Evolutionary conservation across 2,888 invertebrate species (phyloP).

Genomic region (Ophraella communa): DNA sequence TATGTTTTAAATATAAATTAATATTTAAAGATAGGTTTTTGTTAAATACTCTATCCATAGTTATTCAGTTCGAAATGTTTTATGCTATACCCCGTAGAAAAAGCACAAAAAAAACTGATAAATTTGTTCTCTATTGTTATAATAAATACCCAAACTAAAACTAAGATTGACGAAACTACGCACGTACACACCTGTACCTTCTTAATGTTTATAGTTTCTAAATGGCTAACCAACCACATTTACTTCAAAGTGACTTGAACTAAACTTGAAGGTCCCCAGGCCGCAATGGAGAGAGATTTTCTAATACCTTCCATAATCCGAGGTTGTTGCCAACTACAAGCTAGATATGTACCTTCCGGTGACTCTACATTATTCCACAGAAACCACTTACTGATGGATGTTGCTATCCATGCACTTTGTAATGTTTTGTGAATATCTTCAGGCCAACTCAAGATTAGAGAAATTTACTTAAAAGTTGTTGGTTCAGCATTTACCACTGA

Average conservation of each 20-base stretch:
- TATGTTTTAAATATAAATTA: background rate
- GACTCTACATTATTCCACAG: slow-evolving; percentile 36
- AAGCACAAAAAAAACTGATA: too few species aligned
- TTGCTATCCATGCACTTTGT: background rate
- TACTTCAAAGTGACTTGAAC: slow-evolving; percentile 38
- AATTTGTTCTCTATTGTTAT: too few species aligned
- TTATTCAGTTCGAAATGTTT: too few species aligned
- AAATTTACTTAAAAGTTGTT: background rate
- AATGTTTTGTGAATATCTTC: slow-evolving; percentile 4
- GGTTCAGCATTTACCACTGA: background rate
- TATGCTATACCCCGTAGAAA: too few species aligned
- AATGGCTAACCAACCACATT: slow-evolving; percentile 36
- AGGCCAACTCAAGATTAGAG: background rate
- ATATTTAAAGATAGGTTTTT: background rate
- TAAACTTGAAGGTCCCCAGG: slow-evolving; percentile 36
- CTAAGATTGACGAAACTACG: background rate
- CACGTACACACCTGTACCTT: background rate
- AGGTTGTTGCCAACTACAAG: slow-evolving; percentile 33
- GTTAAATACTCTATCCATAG: background rate
- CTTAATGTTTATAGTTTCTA: slow-evolving; percentile 16
- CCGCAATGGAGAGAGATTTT: slow-evolving; percentile 38
- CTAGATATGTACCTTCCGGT: slow-evolving; percentile 29
- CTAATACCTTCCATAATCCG: slow-evolving; percentile 34
- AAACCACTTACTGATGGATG: slow-evolving; percentile 13
- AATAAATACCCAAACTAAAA: background rate